phyloP scores from a whole-genome alignment of 1,140 invertebrate genomes.

The Chlorops oryzae region DNA sequence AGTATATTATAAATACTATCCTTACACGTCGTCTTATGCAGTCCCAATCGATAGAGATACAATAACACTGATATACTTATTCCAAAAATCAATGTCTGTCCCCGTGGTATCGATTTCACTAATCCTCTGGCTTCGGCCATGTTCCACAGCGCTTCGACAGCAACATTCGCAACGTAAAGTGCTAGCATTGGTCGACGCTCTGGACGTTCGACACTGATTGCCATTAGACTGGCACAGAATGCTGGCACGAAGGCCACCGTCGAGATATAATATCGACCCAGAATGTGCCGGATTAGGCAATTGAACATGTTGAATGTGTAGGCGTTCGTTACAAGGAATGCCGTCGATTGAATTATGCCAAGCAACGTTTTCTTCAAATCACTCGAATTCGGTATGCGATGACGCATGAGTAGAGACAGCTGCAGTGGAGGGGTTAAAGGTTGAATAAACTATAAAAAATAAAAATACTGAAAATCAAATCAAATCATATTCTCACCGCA shows the following conservation, averaged over 20 bases:
- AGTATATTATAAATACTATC: slow-evolving; percentile 63
- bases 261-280: slow-evolving; percentile 64
- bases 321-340: slow-evolving; percentile 68
- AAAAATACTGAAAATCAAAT: neutral
- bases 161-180: slow-evolving; percentile 76
- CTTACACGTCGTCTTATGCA: slow-evolving; percentile 30
- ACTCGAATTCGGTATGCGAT: slow-evolving; percentile 56
- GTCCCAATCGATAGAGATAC: slow-evolving; percentile 54
- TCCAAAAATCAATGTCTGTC: slow-evolving; percentile 62
- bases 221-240: slow-evolving; percentile 62
- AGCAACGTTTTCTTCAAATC: slow-evolving; percentile 60
- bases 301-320: slow-evolving; percentile 66
- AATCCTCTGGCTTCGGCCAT: slow-evolving; percentile 63
- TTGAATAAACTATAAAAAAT: neutral
- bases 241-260: slow-evolving; percentile 66
- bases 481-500: slow-evolving; percentile 57
- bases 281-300: slow-evolving; percentile 59
- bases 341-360: slow-evolving; percentile 67
- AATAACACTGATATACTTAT: slow-evolving; percentile 55
- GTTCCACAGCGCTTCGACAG: slow-evolving; percentile 69
- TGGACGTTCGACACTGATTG: slow-evolving; percentile 70
- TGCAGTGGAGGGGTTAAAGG: slow-evolving; percentile 44
- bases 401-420: slow-evolving; percentile 64
- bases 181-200: slow-evolving; percentile 63
- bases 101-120: slow-evolving; percentile 56